phyloP scores from a whole-genome alignment of 2,797 vertebrate species.

The Carcharodon carcharias region DNA sequence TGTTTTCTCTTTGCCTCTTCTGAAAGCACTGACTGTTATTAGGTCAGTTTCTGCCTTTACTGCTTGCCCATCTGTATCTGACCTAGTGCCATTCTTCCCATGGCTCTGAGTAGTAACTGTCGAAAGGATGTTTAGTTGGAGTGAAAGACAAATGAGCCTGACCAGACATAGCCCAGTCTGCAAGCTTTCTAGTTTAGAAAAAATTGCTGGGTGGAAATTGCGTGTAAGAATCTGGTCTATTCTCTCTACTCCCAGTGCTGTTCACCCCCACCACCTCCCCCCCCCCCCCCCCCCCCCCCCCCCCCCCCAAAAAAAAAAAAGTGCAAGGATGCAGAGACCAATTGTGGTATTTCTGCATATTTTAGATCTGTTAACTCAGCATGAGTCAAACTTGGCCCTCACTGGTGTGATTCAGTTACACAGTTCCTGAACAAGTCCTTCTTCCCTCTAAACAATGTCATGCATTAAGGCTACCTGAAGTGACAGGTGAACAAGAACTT shows the following conservation, averaged over 20 bases:
- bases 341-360: neutral
- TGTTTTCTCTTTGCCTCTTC: neutral
- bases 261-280: too few species aligned
- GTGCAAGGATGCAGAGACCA: neutral
- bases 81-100: neutral
- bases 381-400: neutral
- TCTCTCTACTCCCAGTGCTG: neutral
- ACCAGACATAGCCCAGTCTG: too few species aligned
- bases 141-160: neutral
- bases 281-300: too few species aligned
- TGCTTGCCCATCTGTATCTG: neutral
- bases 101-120: neutral
- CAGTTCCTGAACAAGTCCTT: neutral
- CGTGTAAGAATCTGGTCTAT: neutral
- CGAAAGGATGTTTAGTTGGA: too few species aligned
- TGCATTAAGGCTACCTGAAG: neutral
- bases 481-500: neutral
- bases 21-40: neutral
- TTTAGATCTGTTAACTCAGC: neutral
- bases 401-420: neutral
- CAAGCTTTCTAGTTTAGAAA: neutral
- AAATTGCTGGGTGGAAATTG: neutral
- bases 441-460: neutral
- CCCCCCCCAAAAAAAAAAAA: neutral
- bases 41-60: neutral